Percentiles rank a stretch among this genome's conserved stretches.
phyloP scores from a whole-genome alignment of 2,797 vertebrate genomes.

The Smutsia gigantea region DNA sequence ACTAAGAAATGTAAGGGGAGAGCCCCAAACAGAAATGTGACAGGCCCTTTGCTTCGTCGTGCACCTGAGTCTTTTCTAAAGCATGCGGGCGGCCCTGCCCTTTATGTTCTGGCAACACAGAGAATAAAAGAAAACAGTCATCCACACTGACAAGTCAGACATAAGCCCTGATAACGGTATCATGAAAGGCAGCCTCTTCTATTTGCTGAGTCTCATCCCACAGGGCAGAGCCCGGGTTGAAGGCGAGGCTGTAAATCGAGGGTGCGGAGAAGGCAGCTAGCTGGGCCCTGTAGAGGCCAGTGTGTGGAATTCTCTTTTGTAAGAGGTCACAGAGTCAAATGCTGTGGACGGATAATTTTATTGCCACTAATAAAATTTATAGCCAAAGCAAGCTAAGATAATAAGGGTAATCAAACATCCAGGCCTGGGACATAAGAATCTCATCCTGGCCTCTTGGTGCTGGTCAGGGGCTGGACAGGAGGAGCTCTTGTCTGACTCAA shows the following conservation, averaged over 20 bases:
- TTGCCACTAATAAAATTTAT: conserved; percentile 84
- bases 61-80: neutral
- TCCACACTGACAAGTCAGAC: conserved; percentile 34
- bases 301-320: conserved; percentile 70
- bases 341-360: conserved; percentile 83
- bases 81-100: neutral
- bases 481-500: conserved; percentile 50
- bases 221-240: neutral
- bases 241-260: conserved; percentile 65
- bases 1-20: neutral
- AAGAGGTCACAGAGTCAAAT: conserved; percentile 78
- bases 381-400: conserved; percentile 83
- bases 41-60: neutral
- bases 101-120: neutral
- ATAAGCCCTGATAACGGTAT: neutral
- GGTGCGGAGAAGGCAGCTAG: conserved; percentile 48
- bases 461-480: neutral
- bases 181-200: neutral
- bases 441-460: conserved; percentile 50
- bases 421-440: conserved; percentile 66
- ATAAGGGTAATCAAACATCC: conserved; percentile 77
- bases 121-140: conserved; percentile 41
- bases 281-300: neutral
- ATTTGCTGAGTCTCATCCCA: conserved; percentile 47
- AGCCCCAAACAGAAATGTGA: neutral